These are phyloP conservation scores for Charanyca ferruginea DNA, from an alignment of 2,888 invertebrate species.

Conservation along the genomic window DNA sequence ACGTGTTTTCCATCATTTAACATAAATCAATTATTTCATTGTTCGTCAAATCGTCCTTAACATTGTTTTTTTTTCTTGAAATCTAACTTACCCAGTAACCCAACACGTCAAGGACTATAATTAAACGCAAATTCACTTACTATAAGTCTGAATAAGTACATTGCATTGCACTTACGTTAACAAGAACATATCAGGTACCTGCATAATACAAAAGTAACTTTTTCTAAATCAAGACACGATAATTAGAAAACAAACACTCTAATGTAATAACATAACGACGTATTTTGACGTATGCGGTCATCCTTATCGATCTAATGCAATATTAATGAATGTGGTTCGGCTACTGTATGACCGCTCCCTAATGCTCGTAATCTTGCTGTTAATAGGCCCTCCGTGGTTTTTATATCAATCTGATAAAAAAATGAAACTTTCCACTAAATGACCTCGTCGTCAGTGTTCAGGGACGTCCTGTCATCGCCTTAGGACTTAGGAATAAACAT, in stretches of 20 bases:
- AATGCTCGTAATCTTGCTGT: constrained; percentile 37
- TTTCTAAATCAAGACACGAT: constrained; percentile 2
- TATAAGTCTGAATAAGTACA: not conserved
- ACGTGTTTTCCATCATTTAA: constrained; percentile 33
- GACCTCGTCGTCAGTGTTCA: not conserved
- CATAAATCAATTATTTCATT: constrained; percentile 5
- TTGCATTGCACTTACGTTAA: not conserved
- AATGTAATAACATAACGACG: constrained; percentile 26
- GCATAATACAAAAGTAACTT: not conserved
- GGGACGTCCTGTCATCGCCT: constrained; percentile 5
- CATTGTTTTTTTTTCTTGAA: constrained; percentile 38
- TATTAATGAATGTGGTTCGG: constrained; percentile 65
- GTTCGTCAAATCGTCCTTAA: constrained; percentile 24
- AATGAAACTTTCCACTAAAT: constrained; percentile 18
- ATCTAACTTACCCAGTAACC: constrained; percentile 26
- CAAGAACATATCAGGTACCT: too few species aligned
- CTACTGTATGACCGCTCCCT: constrained; percentile 56
- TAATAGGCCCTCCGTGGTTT: constrained; percentile 21
- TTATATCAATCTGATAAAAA: constrained; percentile 26
- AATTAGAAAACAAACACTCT: constrained; percentile 39
- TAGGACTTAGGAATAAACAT: constrained; percentile 25
- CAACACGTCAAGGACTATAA: not conserved
- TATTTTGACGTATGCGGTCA: constrained; percentile 61
- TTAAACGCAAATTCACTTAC: constrained; percentile 9
- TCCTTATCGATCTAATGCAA: constrained; percentile 64